Evolutionary conservation across 1,140 invertebrate genomes (phyloP).

Genomic region (Tetramorium parvispinum): DNA sequence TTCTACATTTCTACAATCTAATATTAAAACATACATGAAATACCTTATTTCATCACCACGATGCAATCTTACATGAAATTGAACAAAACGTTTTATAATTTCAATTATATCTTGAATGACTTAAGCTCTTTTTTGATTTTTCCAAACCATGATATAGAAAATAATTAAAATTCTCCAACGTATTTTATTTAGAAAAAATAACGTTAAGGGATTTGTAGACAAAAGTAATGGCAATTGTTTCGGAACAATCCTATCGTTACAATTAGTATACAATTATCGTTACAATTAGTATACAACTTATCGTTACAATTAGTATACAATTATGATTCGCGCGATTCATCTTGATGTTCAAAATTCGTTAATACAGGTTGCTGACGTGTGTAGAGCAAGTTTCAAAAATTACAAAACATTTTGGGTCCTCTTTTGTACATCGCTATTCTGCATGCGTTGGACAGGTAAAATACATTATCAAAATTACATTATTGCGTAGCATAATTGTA

Average conservation of each 20-base stretch:
- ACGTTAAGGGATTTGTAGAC: background rate
- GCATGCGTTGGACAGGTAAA: background rate
- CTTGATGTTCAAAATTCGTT: background rate
- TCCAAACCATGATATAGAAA: background rate
- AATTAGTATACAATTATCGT: no score
- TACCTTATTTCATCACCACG: background rate
- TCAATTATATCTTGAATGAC: background rate
- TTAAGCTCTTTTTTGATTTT: background rate
- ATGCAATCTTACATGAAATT: background rate
- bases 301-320: background rate
- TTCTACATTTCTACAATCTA: background rate
- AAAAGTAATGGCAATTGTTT: constrained; percentile 17
- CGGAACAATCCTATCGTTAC: background rate
- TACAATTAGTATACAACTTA: background rate
- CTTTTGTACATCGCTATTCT: constrained; percentile 3
- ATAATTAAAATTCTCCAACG: background rate
- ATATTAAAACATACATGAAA: background rate
- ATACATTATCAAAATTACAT: background rate
- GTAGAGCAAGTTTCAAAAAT: background rate
- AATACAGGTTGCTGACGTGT: background rate
- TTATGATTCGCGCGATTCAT: background rate
- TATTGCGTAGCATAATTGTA: background rate
- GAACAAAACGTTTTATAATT: background rate
- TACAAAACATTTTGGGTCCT: background rate
- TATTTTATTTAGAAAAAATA: background rate